Conservation (phyloP, 2,113 vertebrate species). For the Hippoglossus stenolepis region DNA sequence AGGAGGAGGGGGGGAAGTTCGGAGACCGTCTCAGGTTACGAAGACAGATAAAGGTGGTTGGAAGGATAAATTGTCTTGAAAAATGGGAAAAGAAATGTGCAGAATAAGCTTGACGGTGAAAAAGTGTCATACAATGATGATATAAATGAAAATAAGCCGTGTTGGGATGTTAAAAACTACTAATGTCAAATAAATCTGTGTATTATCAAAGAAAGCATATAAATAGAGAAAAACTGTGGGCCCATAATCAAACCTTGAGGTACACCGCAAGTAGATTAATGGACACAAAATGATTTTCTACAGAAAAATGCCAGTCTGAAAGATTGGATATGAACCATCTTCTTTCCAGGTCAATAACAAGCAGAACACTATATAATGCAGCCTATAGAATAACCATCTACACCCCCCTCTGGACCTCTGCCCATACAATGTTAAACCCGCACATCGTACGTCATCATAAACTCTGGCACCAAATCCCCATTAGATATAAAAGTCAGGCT, state of each 20-base stretch:
- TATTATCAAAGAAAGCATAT: background rate
- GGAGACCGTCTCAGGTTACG: background rate
- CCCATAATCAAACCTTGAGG: slow-evolving; percentile 6
- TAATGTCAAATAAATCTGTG: background rate
- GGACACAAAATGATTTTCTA: too few relatives aligned
- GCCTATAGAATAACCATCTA: background rate
- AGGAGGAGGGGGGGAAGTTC: background rate
- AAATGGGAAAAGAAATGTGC: background rate
- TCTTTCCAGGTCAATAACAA: background rate
- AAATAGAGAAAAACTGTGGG: background rate
- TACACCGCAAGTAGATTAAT: background rate
- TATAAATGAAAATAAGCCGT: background rate
- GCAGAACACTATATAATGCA: background rate
- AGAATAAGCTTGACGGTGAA: too few relatives aligned
- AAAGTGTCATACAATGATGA: too few relatives aligned
- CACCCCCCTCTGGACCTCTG: background rate
- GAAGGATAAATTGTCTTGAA: too few relatives aligned
- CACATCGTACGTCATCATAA: slow-evolving; percentile 23
- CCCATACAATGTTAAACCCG: background rate
- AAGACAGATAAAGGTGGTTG: background rate
- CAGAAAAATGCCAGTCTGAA: too few relatives aligned
- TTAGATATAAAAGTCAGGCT: slow-evolving; percentile 47
- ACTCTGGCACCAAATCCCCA: slow-evolving; percentile 39
- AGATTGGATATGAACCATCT: too few relatives aligned
- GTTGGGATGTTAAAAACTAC: background rate